These are phyloP conservation scores for Drosophila quinaria DNA, from an alignment of 2,888 invertebrate genomes.

Conservation along the genomic window DNA sequence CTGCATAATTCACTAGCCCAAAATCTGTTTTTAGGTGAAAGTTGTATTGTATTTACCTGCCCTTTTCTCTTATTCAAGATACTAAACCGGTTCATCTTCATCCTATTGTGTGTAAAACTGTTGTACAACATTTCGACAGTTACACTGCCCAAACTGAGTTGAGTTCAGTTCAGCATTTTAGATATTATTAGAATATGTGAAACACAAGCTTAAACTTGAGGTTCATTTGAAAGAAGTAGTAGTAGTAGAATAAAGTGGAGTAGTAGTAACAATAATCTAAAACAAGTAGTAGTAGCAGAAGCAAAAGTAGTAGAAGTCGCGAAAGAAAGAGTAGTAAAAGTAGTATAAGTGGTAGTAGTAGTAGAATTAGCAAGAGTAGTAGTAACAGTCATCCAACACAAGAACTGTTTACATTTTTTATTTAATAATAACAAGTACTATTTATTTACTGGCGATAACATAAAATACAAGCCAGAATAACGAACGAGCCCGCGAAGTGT, in stretches of 20 bases:
- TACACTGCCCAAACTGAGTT: neutral
- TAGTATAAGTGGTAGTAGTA: neutral
- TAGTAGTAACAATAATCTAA: too few relatives aligned
- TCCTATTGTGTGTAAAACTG: conserved; percentile 6
- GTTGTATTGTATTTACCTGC: conserved; percentile 50
- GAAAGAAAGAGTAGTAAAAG: too few relatives aligned
- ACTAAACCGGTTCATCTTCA: conserved; percentile 50
- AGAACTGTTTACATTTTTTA: neutral
- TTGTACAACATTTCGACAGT: neutral
- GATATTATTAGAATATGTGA: neutral
- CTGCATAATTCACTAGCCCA: conserved; percentile 35
- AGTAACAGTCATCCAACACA: neutral
- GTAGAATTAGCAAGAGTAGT: neutral
- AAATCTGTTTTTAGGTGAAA: conserved; percentile 64
- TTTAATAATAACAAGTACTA: conserved; percentile 3
- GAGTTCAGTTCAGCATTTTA: neutral
- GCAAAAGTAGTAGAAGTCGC: neutral
- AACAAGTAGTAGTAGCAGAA: neutral
- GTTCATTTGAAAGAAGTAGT: neutral
- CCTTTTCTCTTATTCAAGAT: conserved; percentile 38
- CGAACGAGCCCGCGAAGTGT: conserved; percentile 13
- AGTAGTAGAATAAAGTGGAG: too few relatives aligned
- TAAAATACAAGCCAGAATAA: conserved; percentile 8
- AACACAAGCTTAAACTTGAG: neutral
- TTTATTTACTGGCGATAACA: conserved; percentile 21